Base-by-base conservation (phyloP, 2,113 vertebrate genomes). In the Sinocyclocheilus anophthalmus region DNA sequence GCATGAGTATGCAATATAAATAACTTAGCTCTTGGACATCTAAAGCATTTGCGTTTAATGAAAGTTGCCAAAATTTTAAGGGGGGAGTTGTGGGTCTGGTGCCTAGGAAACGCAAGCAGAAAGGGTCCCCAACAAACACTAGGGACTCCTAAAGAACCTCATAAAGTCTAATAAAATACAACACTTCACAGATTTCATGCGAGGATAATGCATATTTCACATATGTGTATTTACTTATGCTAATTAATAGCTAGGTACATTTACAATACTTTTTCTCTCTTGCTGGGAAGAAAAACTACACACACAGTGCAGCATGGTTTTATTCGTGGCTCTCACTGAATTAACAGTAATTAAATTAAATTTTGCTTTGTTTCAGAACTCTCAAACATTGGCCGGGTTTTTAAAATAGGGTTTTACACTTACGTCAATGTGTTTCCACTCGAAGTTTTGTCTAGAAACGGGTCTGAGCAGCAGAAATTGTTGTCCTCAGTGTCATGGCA, bases 81-180 rank as follows among this genome's bases (percentile, higher is more conserved):
- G 5, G 24, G 48, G 2, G 67, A 18, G 22, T 18, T 8, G 8
- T 83, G 67, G 42, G 13, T 33, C 3, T 13, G 67, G 73, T 83
- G 13, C 33, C 81, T 9, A 26, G 50, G 81, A 83, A 59, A 73
- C 33, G 5, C 63, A n/a, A 82, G 16, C 24, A 69, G n/a, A 81
- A 69, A 37, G 39, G 67, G 22, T 16, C 69, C 33, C 13, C 33
- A 73, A 59, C 50, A 73, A 57, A 80, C 20, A 42, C 69, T 12
- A 18, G 69, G 18, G 37, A 10, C 69, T 69, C 37, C 10, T 5
- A 39, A 76, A 80, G 59, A 65, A 45, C n/a, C 18, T 67, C 65
- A 50, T 22, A 69, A 69, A 50, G 9, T 48, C 7, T 24, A 57
- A 67, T 3, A 24, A 11, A 24, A 63, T 22, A 14, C 14, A 81